phyloP scores from a whole-genome alignment of 2,113 vertebrate genomes.

The Oryzias melastigma region DNA sequence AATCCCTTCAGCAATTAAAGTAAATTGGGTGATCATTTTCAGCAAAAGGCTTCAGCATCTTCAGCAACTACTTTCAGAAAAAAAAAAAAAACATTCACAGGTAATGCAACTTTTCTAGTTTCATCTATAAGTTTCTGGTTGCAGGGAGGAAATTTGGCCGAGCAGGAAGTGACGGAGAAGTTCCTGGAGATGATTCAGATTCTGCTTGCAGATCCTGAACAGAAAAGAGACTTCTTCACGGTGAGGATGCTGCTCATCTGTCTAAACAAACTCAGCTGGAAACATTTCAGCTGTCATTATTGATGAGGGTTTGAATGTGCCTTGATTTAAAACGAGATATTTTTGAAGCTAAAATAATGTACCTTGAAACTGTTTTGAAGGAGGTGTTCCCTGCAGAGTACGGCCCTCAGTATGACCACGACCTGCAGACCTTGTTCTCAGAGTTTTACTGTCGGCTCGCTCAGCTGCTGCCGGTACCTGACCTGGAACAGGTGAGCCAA shows the following conservation, averaged over 20 bases:
- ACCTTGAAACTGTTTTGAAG: slow-evolving; percentile 46
- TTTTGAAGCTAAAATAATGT: not conserved
- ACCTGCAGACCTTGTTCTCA: slow-evolving; percentile 76
- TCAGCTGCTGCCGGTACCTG: slow-evolving; percentile 67
- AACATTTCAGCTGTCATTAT: not conserved
- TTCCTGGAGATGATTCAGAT: slow-evolving; percentile 61
- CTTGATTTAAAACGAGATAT: not conserved
- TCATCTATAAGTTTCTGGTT: not conserved
- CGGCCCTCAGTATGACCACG: slow-evolving; percentile 72
- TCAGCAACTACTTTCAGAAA: no score
- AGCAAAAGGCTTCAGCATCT: no score
- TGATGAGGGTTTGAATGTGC: not conserved
- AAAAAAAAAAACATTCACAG: no score
- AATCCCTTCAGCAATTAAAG: no score
- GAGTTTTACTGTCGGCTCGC: slow-evolving; percentile 78
- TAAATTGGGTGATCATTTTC: no score
- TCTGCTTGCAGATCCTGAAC: slow-evolving; percentile 61
- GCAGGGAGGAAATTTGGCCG: slow-evolving; percentile 42
- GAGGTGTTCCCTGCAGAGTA: slow-evolving; percentile 73
- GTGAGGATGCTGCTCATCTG: slow-evolving; percentile 26
- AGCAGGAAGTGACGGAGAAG: slow-evolving; percentile 25
- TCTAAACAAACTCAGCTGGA: not conserved
- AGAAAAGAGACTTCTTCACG: slow-evolving; percentile 59
- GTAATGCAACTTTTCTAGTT: no score
- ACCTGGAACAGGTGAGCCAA: slow-evolving; percentile 65